Percentiles rank a stretch among this genome's conserved stretches.
Conservation (phyloP, 2,797 vertebrate genomes). For the Leptoclinus maculatus region DNA sequence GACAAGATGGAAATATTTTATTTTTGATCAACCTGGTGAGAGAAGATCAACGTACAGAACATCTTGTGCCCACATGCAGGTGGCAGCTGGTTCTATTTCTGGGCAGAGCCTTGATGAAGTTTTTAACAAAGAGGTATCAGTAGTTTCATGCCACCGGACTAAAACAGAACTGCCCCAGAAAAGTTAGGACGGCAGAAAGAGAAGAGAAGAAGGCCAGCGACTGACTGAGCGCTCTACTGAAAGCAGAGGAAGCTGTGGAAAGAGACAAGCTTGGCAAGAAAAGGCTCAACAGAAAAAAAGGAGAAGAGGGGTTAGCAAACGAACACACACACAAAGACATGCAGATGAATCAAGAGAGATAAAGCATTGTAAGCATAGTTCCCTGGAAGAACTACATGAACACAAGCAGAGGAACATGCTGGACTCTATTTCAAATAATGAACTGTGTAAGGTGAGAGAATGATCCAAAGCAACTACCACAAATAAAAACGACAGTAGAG, state of each 20-base stretch:
- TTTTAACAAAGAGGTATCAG: constrained; percentile 86
- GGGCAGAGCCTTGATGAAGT: constrained; percentile 49
- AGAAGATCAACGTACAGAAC: not conserved
- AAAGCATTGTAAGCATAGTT: not conserved
- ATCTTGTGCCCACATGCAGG: not conserved
- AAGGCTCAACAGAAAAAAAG: constrained; percentile 11
- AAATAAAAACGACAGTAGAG: not conserved
- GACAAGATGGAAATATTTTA: not conserved
- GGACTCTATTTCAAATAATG: not conserved
- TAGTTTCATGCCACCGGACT: constrained; percentile 96
- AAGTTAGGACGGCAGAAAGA: constrained; percentile 92
- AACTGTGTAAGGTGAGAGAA: not conserved
- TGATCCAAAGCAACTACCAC: not conserved
- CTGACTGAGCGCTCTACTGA: constrained; percentile 14
- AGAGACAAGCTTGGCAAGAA: constrained; percentile 83
- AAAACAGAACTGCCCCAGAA: constrained; percentile 99
- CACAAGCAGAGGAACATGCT: constrained; percentile 14
- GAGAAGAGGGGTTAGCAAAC: constrained; percentile 48
- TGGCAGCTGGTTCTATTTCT: constrained; percentile 28
- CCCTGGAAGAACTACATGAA: not conserved
- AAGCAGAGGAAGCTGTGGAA: constrained; percentile 89
- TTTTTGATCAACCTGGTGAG: not conserved
- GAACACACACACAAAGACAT: constrained; percentile 49
- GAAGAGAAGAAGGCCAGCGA: constrained; percentile 44
- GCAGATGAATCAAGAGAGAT: constrained; percentile 34